Evolutionary conservation across 2,888 invertebrate species (phyloP), one percentile per base, ranked within the genome.

Genomic region (Tromatobia lineatoria): DNA sequence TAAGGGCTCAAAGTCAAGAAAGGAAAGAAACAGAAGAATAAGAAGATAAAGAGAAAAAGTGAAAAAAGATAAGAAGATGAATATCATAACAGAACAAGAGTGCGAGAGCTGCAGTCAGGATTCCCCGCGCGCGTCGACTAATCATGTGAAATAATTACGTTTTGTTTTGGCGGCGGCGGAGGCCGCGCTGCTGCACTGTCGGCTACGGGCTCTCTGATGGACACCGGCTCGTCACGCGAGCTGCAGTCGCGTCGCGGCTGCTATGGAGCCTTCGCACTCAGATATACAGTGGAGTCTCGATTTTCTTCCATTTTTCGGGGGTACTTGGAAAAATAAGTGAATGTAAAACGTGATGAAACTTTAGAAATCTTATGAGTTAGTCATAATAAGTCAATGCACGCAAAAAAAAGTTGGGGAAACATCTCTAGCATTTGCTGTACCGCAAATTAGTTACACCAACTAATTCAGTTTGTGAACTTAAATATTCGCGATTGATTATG

Each of bases 81-180:
- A 75, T 34, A 76, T 78, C 13, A 45, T 45, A 79, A 83, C 64
- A 25, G 3, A 67, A 66, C 34, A 64, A 52, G 79, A 59, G 69
- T 79, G 75, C 42, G 69, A 50, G 67, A 80, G 67, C 80, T 77
- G 52, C 69, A 80, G 45, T 80, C 85, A 77, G 85, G 83, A 83
- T 82, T 85, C 71, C 57, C 74, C 75, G 52, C 78, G 57, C 81
- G 80, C 85, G 85, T 85, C 90, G 89, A 88, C 91, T 93, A 92
- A 92, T 92, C 92, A 92, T 88, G 90, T 89, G 89, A 92, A 92
- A 92, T 92, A 92, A 93, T 93, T 93, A 91, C 89, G 90, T 92
- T 92, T 91, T 90, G 91, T 92, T 91, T 92, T 89, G 90, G 90
- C 88, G 90, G 89, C 85, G 80, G 82, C 73, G 69, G 82, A 80